Conservation (phyloP, 2,113 vertebrate genomes). For the Sorex fumeus region DNA sequence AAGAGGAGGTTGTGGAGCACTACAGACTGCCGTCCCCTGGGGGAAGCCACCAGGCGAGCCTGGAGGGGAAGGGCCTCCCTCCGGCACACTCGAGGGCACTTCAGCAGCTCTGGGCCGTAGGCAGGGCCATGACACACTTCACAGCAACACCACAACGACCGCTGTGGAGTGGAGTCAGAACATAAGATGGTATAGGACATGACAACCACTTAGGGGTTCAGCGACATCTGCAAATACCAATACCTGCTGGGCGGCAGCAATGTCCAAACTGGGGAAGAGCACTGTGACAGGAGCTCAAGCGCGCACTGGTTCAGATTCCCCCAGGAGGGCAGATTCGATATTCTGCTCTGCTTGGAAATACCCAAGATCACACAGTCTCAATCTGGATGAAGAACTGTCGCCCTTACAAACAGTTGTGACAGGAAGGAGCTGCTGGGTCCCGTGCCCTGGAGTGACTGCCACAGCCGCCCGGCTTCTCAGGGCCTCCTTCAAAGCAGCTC, state of each 20-base stretch:
- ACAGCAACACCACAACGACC: too few relatives aligned
- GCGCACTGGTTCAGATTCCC: slow-evolving; percentile 20
- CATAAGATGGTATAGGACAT: slow-evolving; percentile 70
- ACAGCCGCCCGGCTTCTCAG: slow-evolving; percentile 45
- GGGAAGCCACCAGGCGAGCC: slow-evolving; percentile 81
- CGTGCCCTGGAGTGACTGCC: slow-evolving; percentile 34
- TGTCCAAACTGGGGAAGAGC: slow-evolving; percentile 63
- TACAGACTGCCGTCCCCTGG: slow-evolving; percentile 53
- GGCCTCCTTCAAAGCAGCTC: too few relatives aligned
- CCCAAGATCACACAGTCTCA: slow-evolving; percentile 31
- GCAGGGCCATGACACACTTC: too few relatives aligned
- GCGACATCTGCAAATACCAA: slow-evolving; percentile 61
- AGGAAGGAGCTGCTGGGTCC: neutral
- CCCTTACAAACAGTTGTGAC: neutral
- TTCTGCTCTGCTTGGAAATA: slow-evolving; percentile 71
- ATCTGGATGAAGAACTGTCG: slow-evolving; percentile 45
- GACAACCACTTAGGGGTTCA: slow-evolving; percentile 51
- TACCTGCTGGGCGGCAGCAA: slow-evolving; percentile 74
- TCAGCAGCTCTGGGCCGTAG: too few relatives aligned
- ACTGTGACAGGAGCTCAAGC: slow-evolving; percentile 65
- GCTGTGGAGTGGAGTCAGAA: slow-evolving; percentile 51
- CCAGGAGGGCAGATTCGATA: slow-evolving; percentile 68
- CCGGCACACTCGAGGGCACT: too few relatives aligned
- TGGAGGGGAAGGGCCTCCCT: too few relatives aligned
- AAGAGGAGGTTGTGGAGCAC: slow-evolving; percentile 77